Percentiles rank a stretch among this genome's conserved stretches.
Conservation (phyloP, 1,140 invertebrate genomes). For the Saccostrea glomerata region DNA sequence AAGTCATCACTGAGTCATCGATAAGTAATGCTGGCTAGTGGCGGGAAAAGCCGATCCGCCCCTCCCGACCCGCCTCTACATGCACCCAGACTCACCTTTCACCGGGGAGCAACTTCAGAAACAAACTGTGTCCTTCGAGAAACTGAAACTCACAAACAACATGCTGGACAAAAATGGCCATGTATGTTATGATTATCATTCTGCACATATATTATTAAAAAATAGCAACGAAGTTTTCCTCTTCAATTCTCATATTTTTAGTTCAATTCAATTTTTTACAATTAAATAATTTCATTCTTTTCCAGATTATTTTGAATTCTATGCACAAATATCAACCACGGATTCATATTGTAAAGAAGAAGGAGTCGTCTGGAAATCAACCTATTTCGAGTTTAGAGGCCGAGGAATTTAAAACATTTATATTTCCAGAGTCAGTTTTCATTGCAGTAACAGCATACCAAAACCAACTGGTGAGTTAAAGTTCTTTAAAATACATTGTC, state of each 20-base stretch:
- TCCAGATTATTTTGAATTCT: slow-evolving; percentile 96
- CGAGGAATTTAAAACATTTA: slow-evolving; percentile 91
- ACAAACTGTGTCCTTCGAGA: slow-evolving; percentile 99
- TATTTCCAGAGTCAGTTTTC: slow-evolving; percentile 99
- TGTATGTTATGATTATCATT: slow-evolving; percentile 83
- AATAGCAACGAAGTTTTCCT: neutral
- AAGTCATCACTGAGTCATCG: slow-evolving; percentile 26
- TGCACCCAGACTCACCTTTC: slow-evolving; percentile 98
- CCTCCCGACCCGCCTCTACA: slow-evolving; percentile 91
- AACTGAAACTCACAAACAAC: slow-evolving; percentile 99
- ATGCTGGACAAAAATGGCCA: slow-evolving; percentile 99
- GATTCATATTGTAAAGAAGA: slow-evolving; percentile 88
- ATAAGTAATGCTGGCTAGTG: slow-evolving; percentile 88
- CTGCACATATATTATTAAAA: neutral
- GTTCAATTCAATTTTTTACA: neutral
- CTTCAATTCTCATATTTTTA: neutral
- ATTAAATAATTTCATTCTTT: neutral
- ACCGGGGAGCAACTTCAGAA: slow-evolving; percentile 96
- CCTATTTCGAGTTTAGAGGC: slow-evolving; percentile 83
- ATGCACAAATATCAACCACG: slow-evolving; percentile 99
- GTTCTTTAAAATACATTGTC: neutral
- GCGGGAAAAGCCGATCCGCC: slow-evolving; percentile 98
- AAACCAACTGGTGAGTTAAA: slow-evolving; percentile 91
- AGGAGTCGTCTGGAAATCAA: slow-evolving; percentile 81
- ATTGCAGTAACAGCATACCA: slow-evolving; percentile 99